Base-by-base conservation (phyloP, 2,888 invertebrate species). In the Apotomis betuletana region DNA sequence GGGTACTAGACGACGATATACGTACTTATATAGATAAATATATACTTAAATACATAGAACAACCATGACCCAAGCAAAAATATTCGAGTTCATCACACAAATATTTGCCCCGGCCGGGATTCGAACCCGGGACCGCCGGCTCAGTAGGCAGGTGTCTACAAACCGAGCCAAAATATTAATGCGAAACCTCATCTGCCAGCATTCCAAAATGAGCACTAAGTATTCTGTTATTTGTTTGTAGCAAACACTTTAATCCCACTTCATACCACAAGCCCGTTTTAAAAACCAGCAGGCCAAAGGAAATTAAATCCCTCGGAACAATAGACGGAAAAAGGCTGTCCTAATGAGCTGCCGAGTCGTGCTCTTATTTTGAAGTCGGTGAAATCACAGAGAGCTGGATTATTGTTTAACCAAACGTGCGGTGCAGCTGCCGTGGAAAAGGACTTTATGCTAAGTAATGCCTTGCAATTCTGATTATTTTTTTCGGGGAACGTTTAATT, bases 371-470 rank as follows among this genome's bases (percentile, higher is more conserved):
- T 41, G 12, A 61, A 61, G 61, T 61, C 60, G 27, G 70, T 67
- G 27, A 71, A 71, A 55, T 64, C 52, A 63, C 69, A 12, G 44
- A 55, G 51, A 41, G 46, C 13, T 0, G 41, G 67, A 27, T 55
- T 70, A 70, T 60, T 70, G 60, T 65, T 70, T 70, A 70, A 64
- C 52, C 59, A 70, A 59, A 52, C 58, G 9, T 41, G 52, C n/a
- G 9, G 36, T 4, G 10, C 10, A 3, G 12, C n/a, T 59, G 59
- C 44, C 41, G 5, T 41, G 6, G 41, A 41, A 41, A 41, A 41
- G 41, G 41, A 6, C 5, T 41, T 6, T 41, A 41, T 41, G 41
- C 41, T 41, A 41, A 41, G 5, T 41, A 41, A 41, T 41, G 27
- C 27, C 41, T 41, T 41, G 41, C 5, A 41, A 6, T 41, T 41